Evolutionary conservation across 2,888 invertebrate species (phyloP).

Genomic region (Tromatobia lineatoria): DNA sequence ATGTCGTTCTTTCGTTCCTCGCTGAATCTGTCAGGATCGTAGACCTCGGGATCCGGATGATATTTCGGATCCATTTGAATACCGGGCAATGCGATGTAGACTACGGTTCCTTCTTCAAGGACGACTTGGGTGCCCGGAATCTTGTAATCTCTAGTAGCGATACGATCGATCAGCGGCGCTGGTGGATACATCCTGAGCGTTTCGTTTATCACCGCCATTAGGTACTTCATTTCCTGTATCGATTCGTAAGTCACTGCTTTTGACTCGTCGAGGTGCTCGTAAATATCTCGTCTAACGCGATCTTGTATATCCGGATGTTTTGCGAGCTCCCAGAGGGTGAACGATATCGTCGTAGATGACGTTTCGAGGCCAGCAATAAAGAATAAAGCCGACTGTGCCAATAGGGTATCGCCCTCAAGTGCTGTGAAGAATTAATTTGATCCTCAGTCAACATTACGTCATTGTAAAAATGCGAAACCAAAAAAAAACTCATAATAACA

Average conservation of each 20-base stretch:
- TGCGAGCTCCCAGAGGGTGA: constrained; percentile 77
- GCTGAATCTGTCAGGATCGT: constrained; percentile 80
- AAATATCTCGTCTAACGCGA: constrained; percentile 73
- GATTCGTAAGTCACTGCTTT: constrained; percentile 76
- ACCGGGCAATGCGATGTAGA: constrained; percentile 74
- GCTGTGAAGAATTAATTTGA: constrained; percentile 69
- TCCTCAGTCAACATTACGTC: too few relatives aligned
- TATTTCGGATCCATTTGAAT: constrained; percentile 76
- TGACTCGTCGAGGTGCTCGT: constrained; percentile 61
- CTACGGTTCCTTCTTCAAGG: constrained; percentile 76
- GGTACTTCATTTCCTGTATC: constrained; percentile 77
- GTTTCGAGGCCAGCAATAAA: constrained; percentile 79
- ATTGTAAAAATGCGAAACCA: too few relatives aligned
- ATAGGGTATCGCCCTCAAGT: constrained; percentile 76
- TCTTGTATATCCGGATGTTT: constrained; percentile 76
- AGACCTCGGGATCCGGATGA: constrained; percentile 72
- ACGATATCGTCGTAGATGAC: constrained; percentile 75
- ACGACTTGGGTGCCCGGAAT: constrained; percentile 77
- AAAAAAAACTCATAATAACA: too few relatives aligned
- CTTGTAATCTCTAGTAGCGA: constrained; percentile 76
- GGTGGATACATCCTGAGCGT: constrained; percentile 79
- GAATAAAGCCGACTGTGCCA: constrained; percentile 79
- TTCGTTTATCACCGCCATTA: constrained; percentile 78
- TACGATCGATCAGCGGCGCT: constrained; percentile 77
- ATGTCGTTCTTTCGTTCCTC: constrained; percentile 77